Evolutionary conservation across 2,888 invertebrate genomes (phyloP).

Genomic region (Drosophila robusta): DNA sequence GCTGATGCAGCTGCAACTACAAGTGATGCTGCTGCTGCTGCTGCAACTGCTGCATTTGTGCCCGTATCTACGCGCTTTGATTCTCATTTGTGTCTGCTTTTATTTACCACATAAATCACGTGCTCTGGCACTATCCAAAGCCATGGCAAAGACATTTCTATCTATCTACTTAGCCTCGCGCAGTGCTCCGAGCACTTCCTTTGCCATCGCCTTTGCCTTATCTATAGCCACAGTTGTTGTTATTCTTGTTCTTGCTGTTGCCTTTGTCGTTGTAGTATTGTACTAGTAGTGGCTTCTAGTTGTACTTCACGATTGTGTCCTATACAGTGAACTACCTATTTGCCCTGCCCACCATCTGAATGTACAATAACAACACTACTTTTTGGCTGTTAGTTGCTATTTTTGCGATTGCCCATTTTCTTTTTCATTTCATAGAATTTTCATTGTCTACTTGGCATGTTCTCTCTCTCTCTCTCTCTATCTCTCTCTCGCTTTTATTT

Average conservation of each 20-base stretch:
- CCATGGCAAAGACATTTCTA: constrained; percentile 61
- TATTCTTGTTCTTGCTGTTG: constrained; percentile 20
- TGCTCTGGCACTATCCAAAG: constrained; percentile 50
- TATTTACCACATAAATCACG: constrained; percentile 81
- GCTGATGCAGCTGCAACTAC: constrained; percentile 23
- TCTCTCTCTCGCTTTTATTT: background rate
- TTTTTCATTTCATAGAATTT: constrained; percentile 65
- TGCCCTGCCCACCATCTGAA: constrained; percentile 1
- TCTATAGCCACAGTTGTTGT: constrained; percentile 46
- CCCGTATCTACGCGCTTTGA: constrained; percentile 67
- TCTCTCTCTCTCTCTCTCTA: background rate
- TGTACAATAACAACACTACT: constrained; percentile 31
- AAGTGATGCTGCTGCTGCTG: constrained; percentile 3
- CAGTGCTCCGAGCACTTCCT: constrained; percentile 62
- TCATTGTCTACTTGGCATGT: constrained; percentile 51
- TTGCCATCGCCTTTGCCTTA: constrained; percentile 42
- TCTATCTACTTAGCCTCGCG: constrained; percentile 67
- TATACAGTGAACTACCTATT: constrained; percentile 19
- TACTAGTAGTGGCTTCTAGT: constrained; percentile 19
- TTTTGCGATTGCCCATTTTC: constrained; percentile 75
- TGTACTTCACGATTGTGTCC: constrained; percentile 55
- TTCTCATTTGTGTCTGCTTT: constrained; percentile 71
- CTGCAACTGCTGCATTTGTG: constrained; percentile 17
- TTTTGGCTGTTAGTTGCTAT: constrained; percentile 66
- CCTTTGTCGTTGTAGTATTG: background rate